Base-by-base conservation (phyloP, 2,888 invertebrate genomes). In the Idaea straminata region DNA sequence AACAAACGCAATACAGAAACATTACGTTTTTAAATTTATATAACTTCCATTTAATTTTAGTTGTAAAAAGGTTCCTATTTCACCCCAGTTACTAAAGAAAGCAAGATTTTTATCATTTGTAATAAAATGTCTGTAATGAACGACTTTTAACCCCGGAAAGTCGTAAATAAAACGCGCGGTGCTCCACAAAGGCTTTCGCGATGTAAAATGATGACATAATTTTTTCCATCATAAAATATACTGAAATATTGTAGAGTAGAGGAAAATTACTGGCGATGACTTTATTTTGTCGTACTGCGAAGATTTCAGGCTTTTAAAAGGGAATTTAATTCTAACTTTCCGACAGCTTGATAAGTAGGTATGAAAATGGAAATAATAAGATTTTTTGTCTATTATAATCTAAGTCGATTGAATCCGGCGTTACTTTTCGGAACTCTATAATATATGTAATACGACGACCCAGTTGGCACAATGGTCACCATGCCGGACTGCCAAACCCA, bases 171-270 rank as follows among this genome's bases (percentile, higher is more conserved):
- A 47, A 47, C 36, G 3, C 13, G 13, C 47, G 47, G 10, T 10
- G 47, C 47, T 47, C 10, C 47, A 47, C 47, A 47, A 47, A 47
- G 47, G 47, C 47, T 47, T 47, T 47, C 47, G 47, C 47, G 47
- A 7, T 47, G 10, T 47, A 47, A 10, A 47, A 13, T 47, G 13
- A 47, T 47, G 47, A 47, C 47, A 47, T 47, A 47, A 47, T 47
- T 47, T 47, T 38, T 47, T 10, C 47, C 47, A 47, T 47, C 7
- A 47, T 47, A 47, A 47, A 47, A 57, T 38, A 47, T 34, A n/a
- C 47, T n/a, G 0, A 63, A 66, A 63, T 62, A 58, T 61, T 38
- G 34, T 59, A 58, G 62, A 66, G 34, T 59, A 58, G 62, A 66
- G 66, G 5, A 25, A 59, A 34, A 1, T 64, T 59, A 47, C 47